Base-by-base conservation (phyloP, 35 echinoderm and acorn worm genomes). In the Holothuria glaberrima region DNA sequence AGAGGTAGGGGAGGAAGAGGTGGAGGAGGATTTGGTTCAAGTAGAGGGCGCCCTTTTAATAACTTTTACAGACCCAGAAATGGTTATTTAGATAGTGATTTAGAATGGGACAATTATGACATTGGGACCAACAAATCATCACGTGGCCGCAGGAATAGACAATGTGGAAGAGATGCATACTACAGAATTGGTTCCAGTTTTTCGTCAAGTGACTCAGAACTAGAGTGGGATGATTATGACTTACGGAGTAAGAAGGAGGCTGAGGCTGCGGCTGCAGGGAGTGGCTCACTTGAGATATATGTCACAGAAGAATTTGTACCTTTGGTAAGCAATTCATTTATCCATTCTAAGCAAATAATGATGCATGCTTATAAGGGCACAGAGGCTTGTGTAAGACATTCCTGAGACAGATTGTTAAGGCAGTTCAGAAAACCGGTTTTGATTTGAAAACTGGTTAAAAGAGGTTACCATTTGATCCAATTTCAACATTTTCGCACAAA, bases 21-120 rank as follows among this genome's bases (percentile, higher is more conserved):
- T 16, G 74, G 74, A 12, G 85, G 85, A 17, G 50, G 63, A 22
- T 87, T 68, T 87, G 61, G 66, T 68, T 69, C 61, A 19, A 22
- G 17, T 0, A 71, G 85, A 69, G 85, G 85, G 24, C 85, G 85
- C 32, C 80, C 80, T 18, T 71, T 69, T n/a, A 87, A 87, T 87
- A 87, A 87, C 58, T 69, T 69, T 71, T 87, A 69, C 63, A 87
- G 85, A 71, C 85, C 85, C 50, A 21, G 66, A 30, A 71, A 87
- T 29, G 46, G 75, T 50, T 90, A 82, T 45, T 25, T 86, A 24
- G 90, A 91, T 33, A 76, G 83, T 75, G 97, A 99, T 80, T 58
- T 99, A 50, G 97, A 99, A 57, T 99, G 97, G 97, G 97, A 99
- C 91, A 94, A 99, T 83, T 99, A 95, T 88, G 97, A 99, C 63